These are phyloP conservation scores for Aurelia sp. DNA, from an alignment of 30 jellyfish, hydroid and myxozoan species.

Conservation along the genomic window DNA sequence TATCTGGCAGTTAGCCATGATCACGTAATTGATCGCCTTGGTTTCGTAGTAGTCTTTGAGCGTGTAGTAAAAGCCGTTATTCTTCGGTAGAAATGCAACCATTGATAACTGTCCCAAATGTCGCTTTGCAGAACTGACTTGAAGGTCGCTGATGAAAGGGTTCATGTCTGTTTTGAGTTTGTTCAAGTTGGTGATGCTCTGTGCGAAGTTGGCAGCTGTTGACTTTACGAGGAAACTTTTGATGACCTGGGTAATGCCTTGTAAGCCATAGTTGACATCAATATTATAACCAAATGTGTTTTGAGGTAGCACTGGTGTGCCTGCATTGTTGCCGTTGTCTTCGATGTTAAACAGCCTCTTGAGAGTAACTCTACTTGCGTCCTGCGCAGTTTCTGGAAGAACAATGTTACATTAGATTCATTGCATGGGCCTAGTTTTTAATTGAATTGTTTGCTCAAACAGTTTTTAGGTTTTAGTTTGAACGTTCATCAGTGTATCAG, in stretches of 20 bases:
- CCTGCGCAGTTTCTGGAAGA: conserved; percentile 22
- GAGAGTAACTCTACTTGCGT: conserved; percentile 13
- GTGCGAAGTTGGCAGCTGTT: conserved; percentile 1
- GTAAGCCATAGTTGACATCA: neutral
- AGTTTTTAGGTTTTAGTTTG: no score
- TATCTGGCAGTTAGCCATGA: conserved; percentile 45
- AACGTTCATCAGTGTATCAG: no score
- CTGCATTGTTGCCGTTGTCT: conserved; percentile 20
- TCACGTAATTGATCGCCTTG: conserved; percentile 1
- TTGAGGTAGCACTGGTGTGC: conserved; percentile 6
- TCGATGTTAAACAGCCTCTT: conserved; percentile 39
- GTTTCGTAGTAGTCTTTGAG: conserved; percentile 56
- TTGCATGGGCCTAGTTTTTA: no score
- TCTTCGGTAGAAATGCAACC: conserved; percentile 57
- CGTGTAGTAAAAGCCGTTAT: conserved; percentile 56
- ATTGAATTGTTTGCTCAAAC: no score
- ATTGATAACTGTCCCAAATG: conserved; percentile 43
- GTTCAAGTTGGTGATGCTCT: conserved; percentile 12
- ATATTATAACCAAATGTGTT: neutral
- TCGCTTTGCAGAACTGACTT: conserved; percentile 56
- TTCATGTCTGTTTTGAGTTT: conserved; percentile 42
- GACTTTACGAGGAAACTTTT: conserved; percentile 5
- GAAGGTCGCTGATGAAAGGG: conserved; percentile 31
- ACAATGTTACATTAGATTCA: no score
- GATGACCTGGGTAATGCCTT: conserved; percentile 9